Evolutionary conservation across 2,797 vertebrate species (phyloP).

Genomic region (Philypnodon macrostomus): DNA sequence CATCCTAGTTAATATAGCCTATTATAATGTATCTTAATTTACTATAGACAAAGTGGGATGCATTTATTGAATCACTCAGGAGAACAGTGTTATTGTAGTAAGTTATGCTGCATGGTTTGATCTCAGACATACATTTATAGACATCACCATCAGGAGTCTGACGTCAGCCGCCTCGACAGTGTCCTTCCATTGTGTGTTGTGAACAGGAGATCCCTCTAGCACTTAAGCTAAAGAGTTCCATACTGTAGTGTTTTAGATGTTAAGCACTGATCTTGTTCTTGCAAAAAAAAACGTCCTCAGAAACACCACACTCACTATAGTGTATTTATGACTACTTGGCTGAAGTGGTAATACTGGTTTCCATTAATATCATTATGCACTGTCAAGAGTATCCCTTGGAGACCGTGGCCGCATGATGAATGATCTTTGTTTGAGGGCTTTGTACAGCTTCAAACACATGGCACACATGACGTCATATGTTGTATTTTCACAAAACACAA

Average conservation of each 20-base stretch:
- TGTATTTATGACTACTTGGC: conserved; percentile 39
- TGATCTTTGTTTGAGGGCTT: conserved; percentile 27
- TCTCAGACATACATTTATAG: conserved; percentile 16
- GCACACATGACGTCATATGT: conserved; percentile 16
- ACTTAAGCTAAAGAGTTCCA: conserved; percentile 15
- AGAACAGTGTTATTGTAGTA: conserved; percentile 20
- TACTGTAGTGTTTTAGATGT: conserved; percentile 15
- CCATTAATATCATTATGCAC: conserved; percentile 45
- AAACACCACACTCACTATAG: conserved; percentile 18
- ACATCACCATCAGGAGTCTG: conserved; percentile 4
- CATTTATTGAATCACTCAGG: too few species aligned
- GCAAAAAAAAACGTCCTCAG: conserved; percentile 16
- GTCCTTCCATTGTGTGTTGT: conserved; percentile 8
- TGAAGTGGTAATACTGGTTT: conserved; percentile 34
- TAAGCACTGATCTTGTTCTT: conserved; percentile 27
- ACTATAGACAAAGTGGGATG: too few species aligned
- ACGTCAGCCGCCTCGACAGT: conserved; percentile 15
- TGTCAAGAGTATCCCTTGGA: conserved; percentile 38
- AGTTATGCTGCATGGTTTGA: conserved; percentile 32
- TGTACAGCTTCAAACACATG: conserved; percentile 19
- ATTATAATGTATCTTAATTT: too few species aligned
- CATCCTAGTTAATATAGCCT: too few species aligned
- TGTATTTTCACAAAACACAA: conserved; percentile 16
- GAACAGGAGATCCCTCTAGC: conserved; percentile 28
- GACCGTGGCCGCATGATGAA: conserved; percentile 26